Evolutionary conservation across 2,113 vertebrate genomes (phyloP).

Genomic region (Hemichromis elongatus): DNA sequence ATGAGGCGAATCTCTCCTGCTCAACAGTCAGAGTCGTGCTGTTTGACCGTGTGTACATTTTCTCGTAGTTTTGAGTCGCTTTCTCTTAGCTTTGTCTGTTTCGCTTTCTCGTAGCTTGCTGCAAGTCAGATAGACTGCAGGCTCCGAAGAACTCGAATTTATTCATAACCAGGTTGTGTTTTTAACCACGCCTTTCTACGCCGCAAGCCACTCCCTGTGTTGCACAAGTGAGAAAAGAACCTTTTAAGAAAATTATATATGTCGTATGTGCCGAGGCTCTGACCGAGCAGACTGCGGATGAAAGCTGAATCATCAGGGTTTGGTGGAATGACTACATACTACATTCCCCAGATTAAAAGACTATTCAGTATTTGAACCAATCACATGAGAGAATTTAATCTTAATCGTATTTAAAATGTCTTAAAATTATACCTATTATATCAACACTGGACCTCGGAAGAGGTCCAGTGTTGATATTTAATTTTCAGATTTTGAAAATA

Average conservation of each 20-base stretch:
- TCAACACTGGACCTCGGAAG: too few species aligned
- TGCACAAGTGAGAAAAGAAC: not conserved
- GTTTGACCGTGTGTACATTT: conserved; percentile 52
- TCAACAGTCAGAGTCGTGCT: conserved; percentile 47
- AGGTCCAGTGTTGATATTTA: not conserved
- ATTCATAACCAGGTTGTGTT: conserved; percentile 2
- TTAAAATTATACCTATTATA: not conserved
- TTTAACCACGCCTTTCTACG: not conserved
- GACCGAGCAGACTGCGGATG: not conserved
- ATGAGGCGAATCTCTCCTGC: conserved; percentile 10
- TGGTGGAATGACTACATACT: not conserved
- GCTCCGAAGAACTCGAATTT: not conserved
- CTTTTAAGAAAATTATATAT: fast-evolving
- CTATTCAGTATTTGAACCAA: not conserved
- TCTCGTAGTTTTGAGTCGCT: not conserved
- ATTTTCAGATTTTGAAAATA: not conserved
- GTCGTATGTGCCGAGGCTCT: not conserved
- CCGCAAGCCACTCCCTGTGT: not conserved
- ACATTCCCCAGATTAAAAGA: not conserved
- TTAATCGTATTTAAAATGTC: not conserved
- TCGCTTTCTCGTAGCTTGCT: not conserved
- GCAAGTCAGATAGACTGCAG: not conserved
- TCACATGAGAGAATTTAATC: not conserved
- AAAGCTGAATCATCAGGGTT: not conserved
- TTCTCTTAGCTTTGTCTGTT: fast-evolving